Conservation (phyloP, 2,888 invertebrate genomes). For the Trisateles emortualis region DNA sequence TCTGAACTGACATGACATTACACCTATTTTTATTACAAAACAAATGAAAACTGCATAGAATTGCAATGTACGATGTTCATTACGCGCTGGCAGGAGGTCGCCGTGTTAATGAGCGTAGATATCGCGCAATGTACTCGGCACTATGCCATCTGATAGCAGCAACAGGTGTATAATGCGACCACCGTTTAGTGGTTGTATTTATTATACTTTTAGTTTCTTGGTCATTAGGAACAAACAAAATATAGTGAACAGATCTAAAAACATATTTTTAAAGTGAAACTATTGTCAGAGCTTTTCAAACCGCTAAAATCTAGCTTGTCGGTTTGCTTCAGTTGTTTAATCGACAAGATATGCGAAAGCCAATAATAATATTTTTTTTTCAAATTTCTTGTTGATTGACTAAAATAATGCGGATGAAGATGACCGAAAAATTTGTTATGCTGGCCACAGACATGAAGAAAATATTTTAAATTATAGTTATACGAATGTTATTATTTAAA, state of each 20-base stretch:
- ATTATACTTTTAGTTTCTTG: slow-evolving; percentile 1
- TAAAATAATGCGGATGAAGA: too few relatives aligned
- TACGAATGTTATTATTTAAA: too few relatives aligned
- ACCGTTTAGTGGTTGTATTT: slow-evolving; percentile 19
- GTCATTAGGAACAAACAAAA: slow-evolving; percentile 7
- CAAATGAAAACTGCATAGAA: background rate
- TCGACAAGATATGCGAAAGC: too few relatives aligned
- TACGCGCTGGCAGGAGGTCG: slow-evolving; percentile 26
- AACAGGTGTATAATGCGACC: slow-evolving; percentile 46
- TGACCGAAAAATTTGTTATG: too few relatives aligned
- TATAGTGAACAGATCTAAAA: background rate
- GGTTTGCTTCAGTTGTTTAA: too few relatives aligned
- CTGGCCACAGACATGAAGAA: too few relatives aligned
- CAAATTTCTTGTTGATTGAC: too few relatives aligned
- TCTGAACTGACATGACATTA: background rate
- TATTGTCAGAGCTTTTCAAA: too few relatives aligned
- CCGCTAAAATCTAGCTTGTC: too few relatives aligned
- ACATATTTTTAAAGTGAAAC: background rate
- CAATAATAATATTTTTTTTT: too few relatives aligned
- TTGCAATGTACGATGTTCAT: slow-evolving; percentile 30
- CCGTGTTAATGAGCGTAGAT: slow-evolving; percentile 49
- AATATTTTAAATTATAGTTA: too few relatives aligned
- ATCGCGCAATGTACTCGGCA: slow-evolving; percentile 46
- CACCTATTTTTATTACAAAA: slow-evolving; percentile 16
- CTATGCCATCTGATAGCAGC: slow-evolving; percentile 40